Base-by-base conservation (phyloP, 2,113 vertebrate genomes). In the Puma concolor region DNA sequence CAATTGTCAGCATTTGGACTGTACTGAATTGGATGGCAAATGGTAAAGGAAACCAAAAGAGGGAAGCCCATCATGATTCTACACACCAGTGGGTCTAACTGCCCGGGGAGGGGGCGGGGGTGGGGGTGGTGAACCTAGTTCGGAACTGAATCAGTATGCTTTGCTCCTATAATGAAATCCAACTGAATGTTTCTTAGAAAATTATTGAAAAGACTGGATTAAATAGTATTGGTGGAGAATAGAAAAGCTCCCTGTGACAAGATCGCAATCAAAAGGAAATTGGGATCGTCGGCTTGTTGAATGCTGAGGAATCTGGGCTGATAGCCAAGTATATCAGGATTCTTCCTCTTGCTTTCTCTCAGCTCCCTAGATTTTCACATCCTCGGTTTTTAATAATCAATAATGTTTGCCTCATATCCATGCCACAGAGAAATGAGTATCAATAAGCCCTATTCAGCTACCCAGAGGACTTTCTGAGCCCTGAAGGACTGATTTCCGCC, bases 111-210 rank as follows among this genome's bases (percentile, higher is more conserved):
- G 33, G 4, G 19, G 8, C 14, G 41, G 31, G 19, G 48, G 80
- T 11, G 29, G 10, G 13, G 57, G 57, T 19, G 57, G 21, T 60
- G 21, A 25, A 82, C 60, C n/a, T 44, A 66, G 31, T 84, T 31
- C 4, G 16, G 36, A 91, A 95, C 66, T 33, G 57, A 57, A 88
- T 96, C 82, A 82, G 36, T 91, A 33, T 64, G 11, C 8, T 50
- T 91, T 79, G 52, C 44, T 97, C 36, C 84, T 21, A 33, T 79
- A 91, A 91, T 93, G 25, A 94, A 88, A 91, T 91, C 3, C 31
- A 72, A 16, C n/a, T 72, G 76, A 91, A 93, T 79, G 41, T 44
- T 66, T 93, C 33, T 72, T 93, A 44, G 52, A 83, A 91, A 93
- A 5, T n/a, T 95, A 79, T 57, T 93, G 9, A 91, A 88, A 93